These are phyloP conservation scores for Zosterops hypoxanthus DNA, from an alignment of 2,113 vertebrate species.

Conservation along the genomic window DNA sequence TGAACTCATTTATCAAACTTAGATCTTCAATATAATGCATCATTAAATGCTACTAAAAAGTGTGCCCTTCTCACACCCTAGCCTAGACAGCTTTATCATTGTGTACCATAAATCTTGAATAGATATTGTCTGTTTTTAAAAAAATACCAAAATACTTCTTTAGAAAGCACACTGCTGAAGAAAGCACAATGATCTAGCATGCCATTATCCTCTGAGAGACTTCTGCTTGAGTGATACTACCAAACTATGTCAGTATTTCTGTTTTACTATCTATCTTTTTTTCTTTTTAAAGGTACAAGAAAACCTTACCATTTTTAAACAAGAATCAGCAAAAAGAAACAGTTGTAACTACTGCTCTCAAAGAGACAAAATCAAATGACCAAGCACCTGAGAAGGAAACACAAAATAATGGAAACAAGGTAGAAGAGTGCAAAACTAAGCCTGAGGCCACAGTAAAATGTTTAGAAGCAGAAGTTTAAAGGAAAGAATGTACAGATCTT, in stretches of 20 bases:
- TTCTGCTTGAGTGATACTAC: neutral
- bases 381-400: constrained; percentile 63
- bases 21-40: neutral
- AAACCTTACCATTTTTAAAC: constrained; percentile 68
- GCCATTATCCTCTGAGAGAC: neutral
- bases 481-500: neutral
- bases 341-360: constrained; percentile 79
- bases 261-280: neutral
- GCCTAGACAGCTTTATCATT: neutral
- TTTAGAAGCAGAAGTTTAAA: constrained; percentile 81
- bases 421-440: constrained; percentile 63
- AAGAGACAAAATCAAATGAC: constrained; percentile 66
- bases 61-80: neutral
- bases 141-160: neutral
- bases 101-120: neutral
- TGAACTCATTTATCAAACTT: neutral
- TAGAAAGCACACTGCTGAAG: neutral
- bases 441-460: constrained; percentile 65
- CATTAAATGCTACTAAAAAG: neutral
- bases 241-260: neutral
- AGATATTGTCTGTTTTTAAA: neutral
- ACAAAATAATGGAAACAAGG: constrained; percentile 62
- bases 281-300: constrained; percentile 77
- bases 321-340: constrained; percentile 75
- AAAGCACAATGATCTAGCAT: neutral